Evolutionary conservation across 2,888 invertebrate genomes (phyloP).

Genomic region (Coecobrya sp.): DNA sequence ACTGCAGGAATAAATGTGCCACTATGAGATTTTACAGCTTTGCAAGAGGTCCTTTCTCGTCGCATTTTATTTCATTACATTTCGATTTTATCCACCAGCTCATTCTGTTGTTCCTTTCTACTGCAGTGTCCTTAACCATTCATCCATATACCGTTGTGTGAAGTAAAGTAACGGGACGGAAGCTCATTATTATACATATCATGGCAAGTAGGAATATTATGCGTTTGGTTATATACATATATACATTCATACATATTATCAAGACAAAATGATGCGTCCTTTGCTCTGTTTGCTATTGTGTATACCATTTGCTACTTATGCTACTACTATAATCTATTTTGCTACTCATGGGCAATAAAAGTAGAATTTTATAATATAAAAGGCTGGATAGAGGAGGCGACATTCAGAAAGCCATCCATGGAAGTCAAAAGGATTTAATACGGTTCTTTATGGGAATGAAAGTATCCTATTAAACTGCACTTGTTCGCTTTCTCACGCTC

Average conservation of each 20-base stretch:
- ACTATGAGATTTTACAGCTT: conserved; percentile 43
- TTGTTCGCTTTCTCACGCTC: conserved; percentile 75
- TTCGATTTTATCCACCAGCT: conserved; percentile 36
- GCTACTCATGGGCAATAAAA: conserved; percentile 32
- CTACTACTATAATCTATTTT: neutral
- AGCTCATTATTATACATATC: conserved; percentile 7
- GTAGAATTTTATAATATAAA: conserved; percentile 9
- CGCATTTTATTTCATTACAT: conserved; percentile 50
- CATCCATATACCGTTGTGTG: neutral
- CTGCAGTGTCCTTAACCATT: neutral
- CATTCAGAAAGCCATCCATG: conserved; percentile 68
- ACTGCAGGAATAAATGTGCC: conserved; percentile 41
- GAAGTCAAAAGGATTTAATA: conserved; percentile 77
- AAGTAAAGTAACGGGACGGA: neutral
- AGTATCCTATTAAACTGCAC: conserved; percentile 76
- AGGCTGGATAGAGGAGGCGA: conserved; percentile 36
- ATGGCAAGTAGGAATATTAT: neutral
- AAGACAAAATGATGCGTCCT: neutral
- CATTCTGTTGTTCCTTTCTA: conserved; percentile 39
- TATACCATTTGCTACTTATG: conserved; percentile 58
- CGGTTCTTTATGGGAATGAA: conserved; percentile 73
- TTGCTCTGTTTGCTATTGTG: conserved; percentile 29
- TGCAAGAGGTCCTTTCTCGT: conserved; percentile 15
- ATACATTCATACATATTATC: no score
- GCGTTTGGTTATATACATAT: neutral